These are phyloP conservation scores for Thymelicus lineola DNA, from an alignment of 2,888 invertebrate genomes.

Conservation along the genomic window DNA sequence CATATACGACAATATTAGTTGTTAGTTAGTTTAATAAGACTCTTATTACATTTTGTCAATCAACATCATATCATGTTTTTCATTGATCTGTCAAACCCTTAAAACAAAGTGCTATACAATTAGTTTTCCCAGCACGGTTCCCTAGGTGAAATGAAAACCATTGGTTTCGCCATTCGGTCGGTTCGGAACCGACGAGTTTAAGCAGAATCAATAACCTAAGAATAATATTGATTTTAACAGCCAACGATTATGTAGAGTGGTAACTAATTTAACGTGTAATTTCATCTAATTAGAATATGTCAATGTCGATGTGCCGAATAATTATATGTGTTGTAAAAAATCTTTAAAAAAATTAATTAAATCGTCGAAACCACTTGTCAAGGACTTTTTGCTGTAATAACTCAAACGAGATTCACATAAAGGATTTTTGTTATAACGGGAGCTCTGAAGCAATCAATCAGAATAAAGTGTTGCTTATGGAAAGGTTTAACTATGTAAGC, in stretches of 20 bases:
- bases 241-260: constrained; percentile 24
- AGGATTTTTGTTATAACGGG: constrained; percentile 51
- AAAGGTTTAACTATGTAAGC: constrained; percentile 13
- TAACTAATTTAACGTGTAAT: constrained; percentile 58
- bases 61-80: constrained; percentile 6
- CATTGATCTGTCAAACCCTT: not conserved
- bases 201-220: no score
- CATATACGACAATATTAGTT: no score
- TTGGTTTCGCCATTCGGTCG: no score
- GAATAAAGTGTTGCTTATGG: constrained; percentile 32
- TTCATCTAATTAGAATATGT: constrained; percentile 69
- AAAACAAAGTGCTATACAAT: no score
- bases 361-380: constrained; percentile 50
- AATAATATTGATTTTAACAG: no score
- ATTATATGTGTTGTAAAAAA: constrained; percentile 20
- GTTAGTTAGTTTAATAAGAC: constrained; percentile 7
- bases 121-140: no score
- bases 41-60: constrained; percentile 9
- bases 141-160: no score
- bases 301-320: constrained; percentile 34
- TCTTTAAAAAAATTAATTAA: not conserved
- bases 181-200: no score
- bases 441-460: constrained; percentile 46
- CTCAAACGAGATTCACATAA: constrained; percentile 42
- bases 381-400: constrained; percentile 49